phyloP scores from a whole-genome alignment of 2,797 vertebrate species.

The Yasuhikotakia modesta region DNA sequence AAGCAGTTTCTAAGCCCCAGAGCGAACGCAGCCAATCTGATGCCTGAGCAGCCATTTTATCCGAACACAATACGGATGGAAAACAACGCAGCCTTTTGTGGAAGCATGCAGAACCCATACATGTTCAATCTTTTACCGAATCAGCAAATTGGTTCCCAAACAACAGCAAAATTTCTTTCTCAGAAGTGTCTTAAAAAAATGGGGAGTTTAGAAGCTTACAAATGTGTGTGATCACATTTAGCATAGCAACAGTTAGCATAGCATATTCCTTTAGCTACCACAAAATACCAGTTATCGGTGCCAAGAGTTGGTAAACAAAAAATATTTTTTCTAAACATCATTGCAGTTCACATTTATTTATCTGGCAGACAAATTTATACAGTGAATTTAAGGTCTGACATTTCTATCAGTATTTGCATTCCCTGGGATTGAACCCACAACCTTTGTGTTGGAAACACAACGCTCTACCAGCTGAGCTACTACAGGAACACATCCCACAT shows the following conservation, averaged over 20 bases:
- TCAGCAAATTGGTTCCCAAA: background rate
- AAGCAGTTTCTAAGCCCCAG: slow-evolving; percentile 2
- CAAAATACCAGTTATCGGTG: background rate
- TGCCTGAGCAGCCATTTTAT: slow-evolving; percentile 38
- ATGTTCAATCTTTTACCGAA: background rate
- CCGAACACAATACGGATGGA: slow-evolving; percentile 7
- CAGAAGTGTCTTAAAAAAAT: background rate
- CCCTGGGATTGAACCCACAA: too few relatives aligned
- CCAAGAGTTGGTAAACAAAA: background rate
- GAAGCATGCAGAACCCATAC: background rate
- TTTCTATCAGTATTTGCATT: too few relatives aligned
- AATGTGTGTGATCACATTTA: too few relatives aligned
- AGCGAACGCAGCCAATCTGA: slow-evolving; percentile 20
- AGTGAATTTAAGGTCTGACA: too few relatives aligned
- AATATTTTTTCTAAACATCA: background rate
- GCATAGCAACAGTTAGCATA: background rate
- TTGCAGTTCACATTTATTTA: too few relatives aligned
- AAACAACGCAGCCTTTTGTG: background rate
- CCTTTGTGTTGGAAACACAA: too few relatives aligned
- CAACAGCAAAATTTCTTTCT: background rate
- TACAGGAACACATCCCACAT: too few relatives aligned
- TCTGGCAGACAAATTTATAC: too few relatives aligned
- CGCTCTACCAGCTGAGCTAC: too few relatives aligned
- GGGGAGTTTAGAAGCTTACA: background rate
- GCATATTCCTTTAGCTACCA: background rate